phyloP scores from a whole-genome alignment of 2,797 vertebrate genomes.

The Cephalopachus bancanus region DNA sequence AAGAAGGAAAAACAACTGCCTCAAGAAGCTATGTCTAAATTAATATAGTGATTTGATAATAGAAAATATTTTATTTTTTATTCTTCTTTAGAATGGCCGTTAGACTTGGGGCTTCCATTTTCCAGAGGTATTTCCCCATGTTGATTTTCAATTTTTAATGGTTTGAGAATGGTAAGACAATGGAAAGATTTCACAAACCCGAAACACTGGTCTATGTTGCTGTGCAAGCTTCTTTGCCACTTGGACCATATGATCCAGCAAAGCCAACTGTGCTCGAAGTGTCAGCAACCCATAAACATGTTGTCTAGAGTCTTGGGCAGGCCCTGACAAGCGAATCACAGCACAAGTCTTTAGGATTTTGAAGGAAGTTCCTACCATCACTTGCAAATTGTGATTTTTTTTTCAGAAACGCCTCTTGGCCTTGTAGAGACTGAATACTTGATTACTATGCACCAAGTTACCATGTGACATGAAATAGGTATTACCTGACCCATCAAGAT shows the following conservation, averaged over 20 bases:
- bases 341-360: neutral
- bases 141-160: neutral
- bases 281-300: neutral
- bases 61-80: neutral
- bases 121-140: neutral
- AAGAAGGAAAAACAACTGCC: neutral
- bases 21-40: neutral
- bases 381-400: fast-evolving
- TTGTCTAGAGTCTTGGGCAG: neutral
- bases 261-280: neutral
- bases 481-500: neutral
- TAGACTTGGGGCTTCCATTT: neutral
- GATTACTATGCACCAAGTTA: neutral
- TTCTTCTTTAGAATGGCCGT: neutral
- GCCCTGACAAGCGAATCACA: neutral
- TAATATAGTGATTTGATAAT: neutral
- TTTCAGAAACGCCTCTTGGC: neutral
- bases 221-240: neutral
- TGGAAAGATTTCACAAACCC: neutral
- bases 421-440: neutral
- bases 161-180: neutral
- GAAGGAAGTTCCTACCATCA: neutral
- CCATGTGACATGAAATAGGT: neutral
- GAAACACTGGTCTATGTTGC: neutral
- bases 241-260: neutral